A percentile compares a stretch with the other conserved stretches of the same genome.
phyloP scores from a whole-genome alignment of 64 coral and sea anemone genomes.

The Porites australiensis region DNA sequence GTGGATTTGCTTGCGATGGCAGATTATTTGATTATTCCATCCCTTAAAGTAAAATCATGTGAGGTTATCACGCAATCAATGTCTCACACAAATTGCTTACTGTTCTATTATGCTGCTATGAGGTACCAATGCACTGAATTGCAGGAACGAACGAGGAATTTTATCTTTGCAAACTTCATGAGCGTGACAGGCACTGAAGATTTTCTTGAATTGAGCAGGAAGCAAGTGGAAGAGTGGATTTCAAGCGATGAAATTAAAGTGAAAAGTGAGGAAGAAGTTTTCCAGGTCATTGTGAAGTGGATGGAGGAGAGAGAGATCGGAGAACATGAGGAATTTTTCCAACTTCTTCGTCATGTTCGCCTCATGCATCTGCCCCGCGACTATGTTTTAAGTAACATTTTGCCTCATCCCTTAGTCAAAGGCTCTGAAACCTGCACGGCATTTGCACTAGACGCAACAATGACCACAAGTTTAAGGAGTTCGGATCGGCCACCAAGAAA shows the following conservation, averaged over 20 bases:
- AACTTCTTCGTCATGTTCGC: constrained; percentile 49
- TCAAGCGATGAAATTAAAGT: constrained; percentile 65
- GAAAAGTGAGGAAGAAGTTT: constrained; percentile 74
- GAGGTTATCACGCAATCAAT: constrained; percentile 44
- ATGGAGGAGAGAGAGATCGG: constrained; percentile 34
- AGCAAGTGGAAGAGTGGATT: constrained; percentile 61
- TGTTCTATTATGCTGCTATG: constrained; percentile 36
- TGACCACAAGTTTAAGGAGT: not conserved
- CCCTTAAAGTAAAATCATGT: constrained; percentile 50
- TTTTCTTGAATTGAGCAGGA: constrained; percentile 17
- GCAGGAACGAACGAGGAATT: constrained; percentile 29
- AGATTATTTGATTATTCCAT: constrained; percentile 63
- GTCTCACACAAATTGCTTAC: constrained; percentile 41
- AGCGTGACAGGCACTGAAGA: constrained; percentile 39
- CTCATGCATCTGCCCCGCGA: constrained; percentile 26
- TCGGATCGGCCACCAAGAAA: constrained; percentile 45
- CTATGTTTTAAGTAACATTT: constrained; percentile 41
- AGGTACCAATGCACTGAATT: constrained; percentile 32
- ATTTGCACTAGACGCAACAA: constrained; percentile 52
- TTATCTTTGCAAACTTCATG: constrained; percentile 60
- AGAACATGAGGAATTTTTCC: constrained; percentile 29
- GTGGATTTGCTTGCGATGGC: constrained; percentile 48
- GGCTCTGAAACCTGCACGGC: constrained; percentile 28
- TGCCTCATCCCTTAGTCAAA: constrained; percentile 54
- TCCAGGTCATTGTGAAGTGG: constrained; percentile 56